phyloP scores from a whole-genome alignment of 2,113 vertebrate genomes.

The Colinus virginianus region DNA sequence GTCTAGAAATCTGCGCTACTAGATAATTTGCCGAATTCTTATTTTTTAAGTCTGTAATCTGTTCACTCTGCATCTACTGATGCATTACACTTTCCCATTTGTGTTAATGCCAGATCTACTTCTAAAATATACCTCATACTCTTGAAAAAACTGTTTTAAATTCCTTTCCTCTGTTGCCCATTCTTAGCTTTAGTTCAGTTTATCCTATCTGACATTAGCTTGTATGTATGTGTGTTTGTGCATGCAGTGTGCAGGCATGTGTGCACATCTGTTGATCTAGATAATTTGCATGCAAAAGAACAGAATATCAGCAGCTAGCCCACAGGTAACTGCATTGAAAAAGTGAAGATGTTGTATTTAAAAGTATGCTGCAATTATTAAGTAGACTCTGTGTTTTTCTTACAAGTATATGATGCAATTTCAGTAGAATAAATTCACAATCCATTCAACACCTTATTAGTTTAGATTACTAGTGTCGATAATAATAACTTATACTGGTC shows the following conservation, averaged over 20 bases:
- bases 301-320: neutral
- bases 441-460: conserved; percentile 39
- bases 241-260: neutral
- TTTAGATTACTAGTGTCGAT: conserved; percentile 21
- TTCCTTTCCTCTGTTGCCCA: neutral
- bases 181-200: neutral
- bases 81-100: neutral
- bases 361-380: neutral
- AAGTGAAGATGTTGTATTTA: neutral
- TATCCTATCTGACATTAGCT: neutral
- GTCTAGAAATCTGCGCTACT: neutral
- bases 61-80: neutral
- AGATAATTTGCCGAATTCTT: neutral
- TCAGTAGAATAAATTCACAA: conserved; percentile 2
- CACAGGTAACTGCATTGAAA: neutral
- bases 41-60: neutral
- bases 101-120: neutral
- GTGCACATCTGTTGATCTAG: neutral
- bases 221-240: neutral
- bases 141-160: neutral
- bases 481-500: neutral
- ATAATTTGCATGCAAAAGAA: neutral
- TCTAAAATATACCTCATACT: neutral
- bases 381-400: neutral
- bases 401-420: neutral